Percentiles rank a stretch among this genome's conserved stretches.
phyloP scores from a whole-genome alignment of 2,113 vertebrate species.

The Bufo gargarizans region DNA sequence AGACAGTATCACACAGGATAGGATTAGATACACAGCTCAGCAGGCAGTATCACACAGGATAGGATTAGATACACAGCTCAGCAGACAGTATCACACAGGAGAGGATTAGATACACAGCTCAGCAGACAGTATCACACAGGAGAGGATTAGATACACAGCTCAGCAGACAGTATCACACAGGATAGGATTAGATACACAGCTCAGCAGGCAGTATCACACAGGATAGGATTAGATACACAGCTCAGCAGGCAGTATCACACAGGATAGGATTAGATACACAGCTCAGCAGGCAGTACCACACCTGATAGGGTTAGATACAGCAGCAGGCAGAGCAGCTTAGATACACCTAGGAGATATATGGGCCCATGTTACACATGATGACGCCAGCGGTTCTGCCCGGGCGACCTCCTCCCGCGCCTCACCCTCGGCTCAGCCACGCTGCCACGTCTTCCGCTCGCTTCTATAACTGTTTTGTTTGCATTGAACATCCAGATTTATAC shows the following conservation, averaged over 20 bases:
- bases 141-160: neutral
- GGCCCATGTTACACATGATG: neutral
- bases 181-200: neutral
- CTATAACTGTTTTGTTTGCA: constrained; percentile 43
- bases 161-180: neutral
- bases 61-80: neutral
- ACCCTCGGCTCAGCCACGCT: neutral
- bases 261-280: neutral
- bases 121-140: no score
- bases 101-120: neutral
- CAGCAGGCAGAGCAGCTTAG: neutral
- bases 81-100: neutral
- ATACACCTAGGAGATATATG: neutral
- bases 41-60: no score
- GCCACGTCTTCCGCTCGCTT: no score
- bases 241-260: neutral
- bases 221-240: no score
- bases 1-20: neutral
- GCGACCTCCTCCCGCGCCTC: neutral
- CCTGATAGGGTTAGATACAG: neutral
- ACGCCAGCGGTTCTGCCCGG: neutral
- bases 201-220: no score
- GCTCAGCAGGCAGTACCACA: no score
- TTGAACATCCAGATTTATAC: constrained; percentile 53
- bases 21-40: neutral